Percentiles rank a stretch among this genome's conserved stretches.
Conservation (phyloP, 2,888 invertebrate genomes). For the Phorcus lineatus region DNA sequence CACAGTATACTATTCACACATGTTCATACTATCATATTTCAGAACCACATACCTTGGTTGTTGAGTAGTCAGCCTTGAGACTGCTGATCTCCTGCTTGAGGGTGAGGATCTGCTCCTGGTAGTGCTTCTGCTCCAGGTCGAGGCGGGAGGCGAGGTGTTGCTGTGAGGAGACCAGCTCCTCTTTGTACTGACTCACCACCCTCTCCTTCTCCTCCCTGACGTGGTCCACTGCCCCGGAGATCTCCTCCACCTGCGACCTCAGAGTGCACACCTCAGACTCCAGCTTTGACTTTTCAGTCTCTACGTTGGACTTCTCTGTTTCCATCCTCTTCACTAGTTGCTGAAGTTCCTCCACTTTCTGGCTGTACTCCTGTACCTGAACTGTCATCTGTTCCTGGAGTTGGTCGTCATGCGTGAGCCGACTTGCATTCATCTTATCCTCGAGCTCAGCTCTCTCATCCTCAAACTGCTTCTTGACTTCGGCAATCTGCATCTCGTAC, state of each 20-base stretch:
- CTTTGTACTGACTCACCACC: conserved; percentile 21
- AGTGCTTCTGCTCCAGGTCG: background rate
- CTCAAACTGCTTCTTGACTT: conserved; percentile 32
- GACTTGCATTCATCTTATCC: conserved; percentile 31
- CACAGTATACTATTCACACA: too few relatives aligned
- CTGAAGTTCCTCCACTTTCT: conserved; percentile 20
- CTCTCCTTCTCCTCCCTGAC: background rate
- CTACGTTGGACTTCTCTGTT: background rate
- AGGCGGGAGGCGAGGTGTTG: background rate
- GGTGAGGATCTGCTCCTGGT: conserved; percentile 19
- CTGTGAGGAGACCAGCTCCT: conserved; percentile 26
- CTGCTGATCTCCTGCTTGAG: conserved; percentile 18
- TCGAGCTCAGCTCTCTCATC: conserved; percentile 36
- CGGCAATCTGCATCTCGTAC: background rate
- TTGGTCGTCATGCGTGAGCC: background rate
- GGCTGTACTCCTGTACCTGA: background rate
- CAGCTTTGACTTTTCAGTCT: conserved; percentile 19
- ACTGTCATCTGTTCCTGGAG: background rate
- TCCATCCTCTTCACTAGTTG: conserved; percentile 24
- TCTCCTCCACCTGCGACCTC: background rate
- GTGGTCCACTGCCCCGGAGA: background rate
- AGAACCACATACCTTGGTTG: conserved; percentile 1
- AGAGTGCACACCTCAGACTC: conserved; percentile 25
- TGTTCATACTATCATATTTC: too few relatives aligned
- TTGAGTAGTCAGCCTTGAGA: conserved; percentile 23